Percentiles rank a stretch among this genome's conserved stretches.
phyloP scores from a whole-genome alignment of 2,113 vertebrate species.

The Motacilla alba region DNA sequence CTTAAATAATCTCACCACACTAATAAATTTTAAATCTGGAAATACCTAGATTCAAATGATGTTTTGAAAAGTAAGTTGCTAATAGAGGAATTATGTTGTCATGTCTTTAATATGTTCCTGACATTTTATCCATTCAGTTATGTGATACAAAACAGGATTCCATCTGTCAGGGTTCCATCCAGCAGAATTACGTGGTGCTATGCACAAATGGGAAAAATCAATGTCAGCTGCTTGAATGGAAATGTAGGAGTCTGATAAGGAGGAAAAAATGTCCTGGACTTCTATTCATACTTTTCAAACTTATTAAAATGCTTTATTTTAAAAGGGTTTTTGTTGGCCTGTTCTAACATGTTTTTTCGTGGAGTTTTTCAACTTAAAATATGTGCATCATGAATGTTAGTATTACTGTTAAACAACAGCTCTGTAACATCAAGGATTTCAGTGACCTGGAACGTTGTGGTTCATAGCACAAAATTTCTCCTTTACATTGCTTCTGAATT shows the following conservation, averaged over 20 bases:
- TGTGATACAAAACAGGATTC: constrained; percentile 57
- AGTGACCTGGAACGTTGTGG: neutral
- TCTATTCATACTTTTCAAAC: constrained; percentile 2
- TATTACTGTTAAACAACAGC: neutral
- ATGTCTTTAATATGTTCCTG: constrained; percentile 62
- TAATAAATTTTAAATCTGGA: constrained; percentile 63
- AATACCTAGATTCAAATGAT: constrained; percentile 54
- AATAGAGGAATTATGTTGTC: constrained; percentile 59
- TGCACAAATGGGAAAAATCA: constrained; percentile 68
- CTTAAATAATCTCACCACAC: constrained; percentile 40
- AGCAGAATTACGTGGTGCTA: constrained; percentile 48
- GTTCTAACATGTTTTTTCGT: neutral
- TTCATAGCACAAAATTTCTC: neutral
- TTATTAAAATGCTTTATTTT: constrained; percentile 18
- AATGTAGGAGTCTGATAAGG: constrained; percentile 66
- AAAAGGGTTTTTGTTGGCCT: neutral
- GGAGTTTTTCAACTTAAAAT: neutral
- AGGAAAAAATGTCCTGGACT: constrained; percentile 53
- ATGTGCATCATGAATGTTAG: neutral
- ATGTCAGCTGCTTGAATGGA: constrained; percentile 68
- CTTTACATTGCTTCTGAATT: neutral
- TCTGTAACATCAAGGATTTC: neutral
- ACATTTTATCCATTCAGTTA: constrained; percentile 64
- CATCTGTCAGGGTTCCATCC: constrained; percentile 37
- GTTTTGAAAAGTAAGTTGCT: constrained; percentile 68